Evolutionary conservation across 2,888 invertebrate species (phyloP), one percentile per base, ranked within the genome.

Genomic region (Phyllotreta striolata): DNA sequence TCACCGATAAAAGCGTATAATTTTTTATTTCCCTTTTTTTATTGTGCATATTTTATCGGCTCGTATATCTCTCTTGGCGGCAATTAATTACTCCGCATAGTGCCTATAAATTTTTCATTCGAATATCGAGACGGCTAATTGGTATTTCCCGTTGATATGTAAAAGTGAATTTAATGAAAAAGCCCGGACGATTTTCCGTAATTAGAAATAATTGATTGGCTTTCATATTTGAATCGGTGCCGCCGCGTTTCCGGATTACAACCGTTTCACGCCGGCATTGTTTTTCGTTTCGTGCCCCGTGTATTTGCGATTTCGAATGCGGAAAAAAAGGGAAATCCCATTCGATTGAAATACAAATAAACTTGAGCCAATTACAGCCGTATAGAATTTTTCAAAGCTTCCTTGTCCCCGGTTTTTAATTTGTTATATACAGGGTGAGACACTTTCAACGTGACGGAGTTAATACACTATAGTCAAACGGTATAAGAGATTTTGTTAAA

Each of bases 101-200:
- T 8, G 12, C 37, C 51, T 51, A 51, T 51, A 51, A 51, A 51
- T 51, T 51, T 37, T 35, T 5, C 35, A 51, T 51, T 51, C 51
- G 51, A 51, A 51, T 51, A 37, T 52, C 40, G 54, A 65, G 55
- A 57, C 37, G 35, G 52, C 55, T 65, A 62, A 62, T 62, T 65
- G 65, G 47, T 62, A 57, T 52, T 62, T 65, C 55, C 46, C 52
- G 43, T 55, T 40, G 59, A 59, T 55, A 49, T 51, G 38, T 55
- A 44, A 55, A 55, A 59, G 47, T 59, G 52, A 58, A 47, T 63
- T 44, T 62, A 52, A 57, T 52, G 56, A 56, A 56, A 62, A 62
- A 61, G 46, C n/a, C 59, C 13, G 41, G 35, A 35, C 14, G 38
- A 55, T 24, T 61, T 46, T 49, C 34, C 13, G 59, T 51, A 39